These are phyloP conservation scores for Phoxinus phoxinus DNA, from an alignment of 2,113 vertebrate species.

Conservation along the genomic window DNA sequence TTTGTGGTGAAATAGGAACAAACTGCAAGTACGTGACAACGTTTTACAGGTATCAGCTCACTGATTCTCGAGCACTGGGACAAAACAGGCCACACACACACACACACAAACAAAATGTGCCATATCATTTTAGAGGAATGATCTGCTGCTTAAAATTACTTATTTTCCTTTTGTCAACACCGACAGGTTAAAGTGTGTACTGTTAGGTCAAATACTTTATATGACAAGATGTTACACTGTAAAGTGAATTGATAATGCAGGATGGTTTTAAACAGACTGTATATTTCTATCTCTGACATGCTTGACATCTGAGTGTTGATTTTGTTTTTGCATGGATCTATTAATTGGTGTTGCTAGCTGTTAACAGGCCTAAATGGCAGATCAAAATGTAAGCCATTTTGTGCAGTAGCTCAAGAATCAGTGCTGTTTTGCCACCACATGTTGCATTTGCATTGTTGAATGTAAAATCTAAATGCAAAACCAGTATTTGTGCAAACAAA, in stretches of 20 bases:
- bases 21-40: not conserved
- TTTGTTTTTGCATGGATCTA: not conserved
- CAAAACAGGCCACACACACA: not conserved
- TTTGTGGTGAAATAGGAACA: not conserved
- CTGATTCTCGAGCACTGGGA: not conserved
- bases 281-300: not conserved
- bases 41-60: not conserved
- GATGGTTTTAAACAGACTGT: constrained; percentile 4
- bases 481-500: not conserved
- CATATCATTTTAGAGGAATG: no score
- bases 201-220: constrained; percentile 1
- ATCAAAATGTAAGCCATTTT: not conserved
- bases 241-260: not conserved
- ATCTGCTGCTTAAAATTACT: no score
- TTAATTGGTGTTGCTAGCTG: not conserved
- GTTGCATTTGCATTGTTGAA: constrained; percentile 16
- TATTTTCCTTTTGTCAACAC: not conserved
- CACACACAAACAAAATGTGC: no score
- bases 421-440: not conserved
- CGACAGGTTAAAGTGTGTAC: not conserved
- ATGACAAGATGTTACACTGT: not conserved
- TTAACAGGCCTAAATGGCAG: not conserved
- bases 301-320: not conserved
- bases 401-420: constrained; percentile 6
- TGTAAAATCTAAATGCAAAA: constrained; percentile 3